These are phyloP conservation scores for Botia kubotai DNA, from an alignment of 2,797 vertebrate genomes.

Conservation along the genomic window DNA sequence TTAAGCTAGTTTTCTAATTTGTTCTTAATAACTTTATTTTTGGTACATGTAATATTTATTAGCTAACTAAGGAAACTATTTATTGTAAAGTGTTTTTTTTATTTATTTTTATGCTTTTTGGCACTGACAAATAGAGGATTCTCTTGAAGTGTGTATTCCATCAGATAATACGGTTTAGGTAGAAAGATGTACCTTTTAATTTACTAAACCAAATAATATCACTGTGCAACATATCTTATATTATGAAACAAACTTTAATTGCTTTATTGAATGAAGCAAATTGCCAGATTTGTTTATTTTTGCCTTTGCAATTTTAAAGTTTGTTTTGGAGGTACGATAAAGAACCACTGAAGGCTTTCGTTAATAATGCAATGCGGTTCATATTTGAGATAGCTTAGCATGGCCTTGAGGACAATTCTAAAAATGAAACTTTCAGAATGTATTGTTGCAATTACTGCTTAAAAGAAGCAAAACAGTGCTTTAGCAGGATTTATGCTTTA, in stretches of 20 bases:
- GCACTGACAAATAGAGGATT: conserved; percentile 33
- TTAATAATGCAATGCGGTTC: conserved; percentile 61
- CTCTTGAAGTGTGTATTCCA: conserved; percentile 55
- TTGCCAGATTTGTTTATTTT: conserved; percentile 49
- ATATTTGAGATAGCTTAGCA: conserved; percentile 34
- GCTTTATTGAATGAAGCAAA: conserved; percentile 55
- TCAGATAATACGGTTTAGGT: conserved; percentile 34
- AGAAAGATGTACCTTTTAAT: conserved; percentile 34
- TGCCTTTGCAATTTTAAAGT: conserved; percentile 24
- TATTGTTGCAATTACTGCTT: conserved; percentile 22
- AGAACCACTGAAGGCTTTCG: conserved; percentile 62
- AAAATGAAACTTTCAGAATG: conserved; percentile 52
- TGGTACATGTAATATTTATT: conserved; percentile 59
- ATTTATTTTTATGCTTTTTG: conserved; percentile 39
- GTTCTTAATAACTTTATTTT: conserved; percentile 51
- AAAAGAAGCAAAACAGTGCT: conserved; percentile 53
- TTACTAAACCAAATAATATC: conserved; percentile 70
- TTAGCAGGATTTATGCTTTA: conserved; percentile 51
- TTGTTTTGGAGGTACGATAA: conserved; percentile 17
- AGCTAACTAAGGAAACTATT: conserved; percentile 51
- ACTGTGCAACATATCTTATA: conserved; percentile 74
- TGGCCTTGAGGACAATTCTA: conserved; percentile 53
- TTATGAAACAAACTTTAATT: conserved; percentile 61
- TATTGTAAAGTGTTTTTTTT: conserved; percentile 43
- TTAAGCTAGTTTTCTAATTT: conserved; percentile 53